Base-by-base conservation (phyloP, 2,888 invertebrate species). In the Acanthopleura granulata region DNA sequence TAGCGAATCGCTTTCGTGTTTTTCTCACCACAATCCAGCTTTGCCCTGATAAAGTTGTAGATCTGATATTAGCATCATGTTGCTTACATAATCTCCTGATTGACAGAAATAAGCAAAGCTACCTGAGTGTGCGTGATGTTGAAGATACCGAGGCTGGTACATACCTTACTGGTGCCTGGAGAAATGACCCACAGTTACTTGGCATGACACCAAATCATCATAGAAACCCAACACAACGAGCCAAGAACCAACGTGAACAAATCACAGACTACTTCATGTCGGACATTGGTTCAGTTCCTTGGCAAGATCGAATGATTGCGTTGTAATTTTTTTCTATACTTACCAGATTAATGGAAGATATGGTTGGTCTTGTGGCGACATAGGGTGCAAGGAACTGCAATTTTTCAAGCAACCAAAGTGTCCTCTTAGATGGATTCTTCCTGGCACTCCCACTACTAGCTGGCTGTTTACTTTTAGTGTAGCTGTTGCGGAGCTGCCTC, bases 1-100 rank as follows among this genome's bases (percentile, higher is more conserved):
- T 76, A 25, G 76, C 69, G 27, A 74, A 50, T 51, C 27, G 74
- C 29, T 76, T 73, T 40, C 22, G 76, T 18, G 73, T 76, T 12
- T 75, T 75, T 62, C 50, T 40, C 15, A 62, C 72, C 18, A 49
- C 75, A n/a, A 75, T 75, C n/a, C 6, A n/a, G 12, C 50, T 74
- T n/a, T n/a, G 29, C 18, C 74, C 74, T 16, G 74, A 74, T n/a
- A 29, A 49, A 30, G 74, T 74, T 14, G 49, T 29, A n/a, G 27
- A 49, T 62, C n/a, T 73, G n/a, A 62, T 73, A 22, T 61, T 74
- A n/a, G 74, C 74, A 11, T n/a, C 74, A 62, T 74, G 74, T 49
- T 62, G 62, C 66, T 40, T 74, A 27, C 74, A 74, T 66, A 74
- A 74, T 49, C 66, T 66, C 30, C n/a, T 74, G 49, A 40, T 74